Evolutionary conservation across 2,888 invertebrate genomes (phyloP).

Genomic region (Nysson spinosus): DNA sequence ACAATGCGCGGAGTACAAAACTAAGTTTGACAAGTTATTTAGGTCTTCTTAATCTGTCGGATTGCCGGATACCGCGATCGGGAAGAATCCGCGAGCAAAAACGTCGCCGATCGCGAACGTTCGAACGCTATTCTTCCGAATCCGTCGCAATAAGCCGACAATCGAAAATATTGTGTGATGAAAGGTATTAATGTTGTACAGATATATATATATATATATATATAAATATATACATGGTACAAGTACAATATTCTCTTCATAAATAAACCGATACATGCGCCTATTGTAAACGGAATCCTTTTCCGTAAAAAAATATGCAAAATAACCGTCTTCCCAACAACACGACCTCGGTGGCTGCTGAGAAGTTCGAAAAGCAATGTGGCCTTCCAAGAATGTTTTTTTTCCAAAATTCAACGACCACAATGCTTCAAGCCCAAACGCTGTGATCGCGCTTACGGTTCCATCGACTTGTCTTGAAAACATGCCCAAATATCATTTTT

Average conservation of each 20-base stretch:
- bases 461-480: too few relatives aligned
- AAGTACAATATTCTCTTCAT: conserved; percentile 72
- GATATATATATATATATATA: conserved; percentile 63
- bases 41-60: conserved; percentile 47
- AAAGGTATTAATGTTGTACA: conserved; percentile 64
- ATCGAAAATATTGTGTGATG: conserved; percentile 58
- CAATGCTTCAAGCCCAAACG: conserved; percentile 74
- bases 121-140: conserved; percentile 39
- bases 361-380: conserved; percentile 71
- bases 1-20: conserved; percentile 53
- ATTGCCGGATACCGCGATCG: conserved; percentile 43
- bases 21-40: conserved; percentile 50
- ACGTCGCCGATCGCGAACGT: conserved; percentile 10
- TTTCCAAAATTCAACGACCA: conserved; percentile 63
- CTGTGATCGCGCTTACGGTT: conserved; percentile 68
- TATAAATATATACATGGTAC: conserved; percentile 65
- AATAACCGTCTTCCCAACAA: conserved; percentile 64
- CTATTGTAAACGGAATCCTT: conserved; percentile 63
- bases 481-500: too few relatives aligned
- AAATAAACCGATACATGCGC: conserved; percentile 72
- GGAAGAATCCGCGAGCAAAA: conserved; percentile 38
- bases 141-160: conserved; percentile 43
- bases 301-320: conserved; percentile 58
- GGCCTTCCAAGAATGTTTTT: conserved; percentile 60
- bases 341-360: conserved; percentile 65